Base-by-base conservation (phyloP, 1,140 invertebrate species). In the Prorops nasuta region DNA sequence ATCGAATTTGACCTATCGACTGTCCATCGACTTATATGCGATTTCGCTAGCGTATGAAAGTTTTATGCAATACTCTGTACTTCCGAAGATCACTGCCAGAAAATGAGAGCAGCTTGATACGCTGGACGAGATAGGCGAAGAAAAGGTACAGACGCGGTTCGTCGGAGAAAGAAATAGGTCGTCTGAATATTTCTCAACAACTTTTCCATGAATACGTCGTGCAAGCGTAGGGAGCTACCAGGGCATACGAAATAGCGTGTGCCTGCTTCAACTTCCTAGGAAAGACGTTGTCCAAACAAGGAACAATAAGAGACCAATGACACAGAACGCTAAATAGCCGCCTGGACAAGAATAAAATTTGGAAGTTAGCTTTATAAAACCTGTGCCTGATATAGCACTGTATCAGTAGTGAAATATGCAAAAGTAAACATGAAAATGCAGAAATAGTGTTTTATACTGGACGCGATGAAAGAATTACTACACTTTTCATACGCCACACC, bases 201-300 rank as follows among this genome's bases (percentile, higher is more conserved):
- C 49, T 68, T 69, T 69, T 60, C 45, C 49, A 62, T 64, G 58
- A 67, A 69, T 66, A 63, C 51, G 35, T 42, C 59, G 57, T 58
- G 51, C 49, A 36, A 38, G n/a, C 16, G 51, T 15, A 37, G 17
- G 21, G 36, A n/a, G n/a, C n/a, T 38, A 36, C 36, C 42, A 17
- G 14, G 38, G 40, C 48, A 48, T 58, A 56, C 51, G 37, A 66
- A 66, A 66, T 37, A 58, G 40, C 34, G 47, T 34, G 28, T 49
- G 24, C 24, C 24, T 4, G 24, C 4, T 28, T n/a, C n/a, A 28
- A 28, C 24, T 28, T 28, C 24, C 10, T 4, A 28, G 24, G 10
- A 10, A 28, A 4, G 4, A 28, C 24, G 24, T 6, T 10, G 10
- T 28, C 4, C 10, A 4, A 10, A 28, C 24, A 28, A 10, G 24